Evolutionary conservation across 2,797 vertebrate species (phyloP), one percentile per base, ranked within the genome.

Genomic region (Anableps anableps): DNA sequence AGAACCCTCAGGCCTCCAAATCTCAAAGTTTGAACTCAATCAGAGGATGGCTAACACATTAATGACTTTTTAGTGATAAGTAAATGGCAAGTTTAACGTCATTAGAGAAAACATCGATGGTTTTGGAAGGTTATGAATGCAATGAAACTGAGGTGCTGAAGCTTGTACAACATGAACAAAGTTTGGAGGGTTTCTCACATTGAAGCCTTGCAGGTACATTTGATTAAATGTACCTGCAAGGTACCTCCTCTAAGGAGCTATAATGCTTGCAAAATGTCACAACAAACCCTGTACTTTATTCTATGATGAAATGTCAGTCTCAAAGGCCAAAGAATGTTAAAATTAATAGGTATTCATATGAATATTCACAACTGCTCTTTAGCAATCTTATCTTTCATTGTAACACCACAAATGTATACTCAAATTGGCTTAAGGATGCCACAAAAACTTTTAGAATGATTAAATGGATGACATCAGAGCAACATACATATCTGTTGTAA

Each of bases 11-110:
- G 36, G 21, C 34, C 26, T 38, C 36, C 10, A 41, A 68, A 4
- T 68, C 36, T 68, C 64, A 68, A 62, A 23, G 21, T 68, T 41
- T 68, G 64, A 68, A 5, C 64, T 26, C 64, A 68, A 38, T 68
- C 36, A 68, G 64, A 23, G 38, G 64, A 26, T 26, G 38, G 36
- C 64, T 64, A 36, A 68, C 36, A 68, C 36, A 41, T 68, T 21
- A 68, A 0, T 23, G 64, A 68, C 64, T 36, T 41, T 68, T 68
- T 23, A 68, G 64, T 41, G 36, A 9, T 41, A 23, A 41, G 36
- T 68, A 41, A 68, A 68, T 68, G 36, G 19, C 36, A 68, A 68
- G 64, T 68, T 41, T 36, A 41, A 36, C 41, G 41, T 68, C 64
- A 68, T 41, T 68, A 38, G 36, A 13, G 36, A 11, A 68, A 41